Evolutionary conservation across 1,140 invertebrate genomes (phyloP).

Genomic region (Neelides sp.): DNA sequence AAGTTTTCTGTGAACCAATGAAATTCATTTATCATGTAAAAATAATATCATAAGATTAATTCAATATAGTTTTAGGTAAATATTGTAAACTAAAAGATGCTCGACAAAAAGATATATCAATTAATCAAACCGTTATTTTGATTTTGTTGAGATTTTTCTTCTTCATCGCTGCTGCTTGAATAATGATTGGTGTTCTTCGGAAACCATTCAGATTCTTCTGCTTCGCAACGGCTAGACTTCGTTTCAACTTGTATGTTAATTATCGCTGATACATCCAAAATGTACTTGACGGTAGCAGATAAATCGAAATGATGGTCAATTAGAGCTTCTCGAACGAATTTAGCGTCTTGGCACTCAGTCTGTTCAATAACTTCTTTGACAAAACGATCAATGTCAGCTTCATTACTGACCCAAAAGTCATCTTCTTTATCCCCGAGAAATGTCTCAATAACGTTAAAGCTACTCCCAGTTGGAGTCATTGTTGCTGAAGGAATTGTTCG

Average conservation of each 20-base stretch:
- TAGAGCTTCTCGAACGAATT: slow-evolving; percentile 25
- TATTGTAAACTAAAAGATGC: no score
- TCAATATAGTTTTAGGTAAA: no score
- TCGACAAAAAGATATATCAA: no score
- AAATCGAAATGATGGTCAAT: slow-evolving; percentile 26
- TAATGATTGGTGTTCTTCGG: not conserved
- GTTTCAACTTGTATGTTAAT: not conserved
- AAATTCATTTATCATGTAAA: no score
- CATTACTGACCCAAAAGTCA: slow-evolving; percentile 27
- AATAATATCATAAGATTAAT: no score
- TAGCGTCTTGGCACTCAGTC: slow-evolving; percentile 26
- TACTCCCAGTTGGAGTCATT: no score
- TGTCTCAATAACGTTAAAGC: no score
- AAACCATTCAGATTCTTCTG: not conserved
- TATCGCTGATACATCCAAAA: slow-evolving; percentile 8
- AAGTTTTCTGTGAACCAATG: no score
- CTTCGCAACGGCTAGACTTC: not conserved
- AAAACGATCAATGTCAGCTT: slow-evolving; percentile 23
- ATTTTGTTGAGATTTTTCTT: not conserved
- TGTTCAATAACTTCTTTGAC: slow-evolving; percentile 27
- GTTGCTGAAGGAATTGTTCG: no score
- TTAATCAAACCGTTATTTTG: slow-evolving; percentile 4
- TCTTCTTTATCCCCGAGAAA: no score
- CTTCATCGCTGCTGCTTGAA: not conserved
- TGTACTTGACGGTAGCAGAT: slow-evolving; percentile 13